A percentile compares a stretch with the other conserved stretches of the same genome.
Conservation (phyloP, 1,140 invertebrate species). For the Pseudomyrmex sp. region DNA sequence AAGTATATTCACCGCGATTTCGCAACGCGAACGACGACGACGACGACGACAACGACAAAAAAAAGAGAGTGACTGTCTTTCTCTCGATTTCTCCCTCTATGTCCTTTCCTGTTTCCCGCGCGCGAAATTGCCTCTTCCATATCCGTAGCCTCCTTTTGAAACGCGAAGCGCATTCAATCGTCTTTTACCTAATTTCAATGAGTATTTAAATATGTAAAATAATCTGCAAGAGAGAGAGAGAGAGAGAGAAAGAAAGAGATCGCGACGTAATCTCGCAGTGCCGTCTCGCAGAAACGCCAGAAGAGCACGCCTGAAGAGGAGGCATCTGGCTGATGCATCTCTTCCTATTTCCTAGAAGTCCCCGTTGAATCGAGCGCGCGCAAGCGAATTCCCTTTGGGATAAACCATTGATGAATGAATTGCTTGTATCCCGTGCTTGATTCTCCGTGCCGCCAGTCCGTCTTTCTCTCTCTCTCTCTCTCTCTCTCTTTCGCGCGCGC, state of each 20-base stretch:
- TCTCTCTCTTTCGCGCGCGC: not conserved
- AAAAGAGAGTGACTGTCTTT: not conserved
- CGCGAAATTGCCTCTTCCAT: not conserved
- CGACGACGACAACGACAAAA: not conserved
- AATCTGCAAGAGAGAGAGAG: too few species aligned
- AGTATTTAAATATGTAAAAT: too few species aligned
- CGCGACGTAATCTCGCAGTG: not conserved
- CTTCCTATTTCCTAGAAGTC: slow-evolving; percentile 52
- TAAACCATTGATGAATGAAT: slow-evolving; percentile 61
- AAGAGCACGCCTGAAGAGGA: slow-evolving; percentile 11
- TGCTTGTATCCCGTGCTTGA: slow-evolving; percentile 57
- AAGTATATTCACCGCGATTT: slow-evolving; percentile 33
- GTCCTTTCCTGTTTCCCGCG: slow-evolving; percentile 14
- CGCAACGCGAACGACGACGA: slow-evolving; percentile 1
- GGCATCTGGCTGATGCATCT: slow-evolving; percentile 48
- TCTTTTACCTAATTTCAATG: too few species aligned
- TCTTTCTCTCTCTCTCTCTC: slow-evolving; percentile 17
- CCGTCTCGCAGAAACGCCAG: not conserved
- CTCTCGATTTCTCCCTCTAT: slow-evolving; percentile 19
- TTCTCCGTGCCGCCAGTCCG: slow-evolving; percentile 29
- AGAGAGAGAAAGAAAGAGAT: not conserved
- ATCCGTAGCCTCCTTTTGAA: not conserved
- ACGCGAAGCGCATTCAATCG: too few species aligned
- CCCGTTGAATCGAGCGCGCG: slow-evolving; percentile 37
- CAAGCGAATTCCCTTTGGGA: slow-evolving; percentile 49